A percentile compares a stretch with the other conserved stretches of the same genome.
These are phyloP conservation scores for Zosterops japonicus DNA, from an alignment of 2,113 vertebrate genomes.

Conservation along the genomic window DNA sequence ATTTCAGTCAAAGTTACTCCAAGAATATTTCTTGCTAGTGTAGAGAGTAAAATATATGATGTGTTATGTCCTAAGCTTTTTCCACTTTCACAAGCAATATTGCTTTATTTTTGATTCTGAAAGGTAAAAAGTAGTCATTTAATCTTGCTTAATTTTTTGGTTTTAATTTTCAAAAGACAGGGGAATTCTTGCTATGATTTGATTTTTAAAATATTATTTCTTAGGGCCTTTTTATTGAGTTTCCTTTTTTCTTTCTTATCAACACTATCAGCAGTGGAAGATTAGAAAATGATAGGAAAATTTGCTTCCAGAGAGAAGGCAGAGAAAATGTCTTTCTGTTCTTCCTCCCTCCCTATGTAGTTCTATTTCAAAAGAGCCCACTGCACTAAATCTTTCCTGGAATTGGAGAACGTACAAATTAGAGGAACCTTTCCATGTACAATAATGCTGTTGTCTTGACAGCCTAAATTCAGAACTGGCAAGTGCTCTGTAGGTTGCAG, in stretches of 20 bases:
- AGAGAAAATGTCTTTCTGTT: background rate
- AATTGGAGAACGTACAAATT: background rate
- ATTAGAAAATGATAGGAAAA: background rate
- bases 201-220: background rate
- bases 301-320: background rate
- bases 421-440: background rate
- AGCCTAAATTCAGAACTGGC: background rate
- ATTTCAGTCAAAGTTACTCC: background rate
- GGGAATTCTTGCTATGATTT: background rate
- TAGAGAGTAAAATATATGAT: background rate
- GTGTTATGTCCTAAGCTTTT: background rate
- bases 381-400: background rate
- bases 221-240: background rate
- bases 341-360: background rate
- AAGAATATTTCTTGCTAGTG: background rate
- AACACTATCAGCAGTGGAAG: background rate
- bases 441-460: background rate
- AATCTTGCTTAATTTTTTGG: background rate
- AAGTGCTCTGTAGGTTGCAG: background rate
- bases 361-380: background rate
- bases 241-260: background rate
- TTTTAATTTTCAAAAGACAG: background rate
- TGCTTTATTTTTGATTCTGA: background rate
- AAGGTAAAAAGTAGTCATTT: background rate
- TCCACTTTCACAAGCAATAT: background rate